Evolutionary conservation across 2,888 invertebrate genomes (phyloP).

Genomic region (Heteromyza rotundicornis): DNA sequence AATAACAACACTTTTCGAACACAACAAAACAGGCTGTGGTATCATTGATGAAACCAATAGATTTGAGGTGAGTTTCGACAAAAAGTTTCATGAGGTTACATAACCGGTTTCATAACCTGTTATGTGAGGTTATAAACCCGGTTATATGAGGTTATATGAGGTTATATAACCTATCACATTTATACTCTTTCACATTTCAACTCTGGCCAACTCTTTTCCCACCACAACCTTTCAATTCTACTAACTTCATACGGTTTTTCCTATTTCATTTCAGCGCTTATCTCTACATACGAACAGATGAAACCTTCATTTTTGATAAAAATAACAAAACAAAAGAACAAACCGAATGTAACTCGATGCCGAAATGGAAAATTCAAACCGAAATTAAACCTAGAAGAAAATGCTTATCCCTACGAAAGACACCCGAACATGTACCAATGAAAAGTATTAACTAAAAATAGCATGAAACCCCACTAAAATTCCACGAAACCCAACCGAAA

Average conservation of each 20-base stretch:
- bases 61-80: slow-evolving; percentile 53
- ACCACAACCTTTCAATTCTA: too few species aligned
- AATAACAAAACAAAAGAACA: slow-evolving; percentile 40
- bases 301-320: slow-evolving; percentile 17
- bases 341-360: slow-evolving; percentile 42
- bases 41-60: slow-evolving; percentile 60
- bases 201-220: too few species aligned
- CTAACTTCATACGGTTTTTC: too few species aligned
- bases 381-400: not conserved
- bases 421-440: not conserved
- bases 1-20: slow-evolving; percentile 38
- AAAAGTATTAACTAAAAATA: slow-evolving; percentile 1
- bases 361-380: not conserved
- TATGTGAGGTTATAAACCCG: too few species aligned
- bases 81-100: too few species aligned
- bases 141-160: too few species aligned
- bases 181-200: too few species aligned
- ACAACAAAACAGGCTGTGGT: slow-evolving; percentile 58
- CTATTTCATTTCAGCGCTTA: slow-evolving; percentile 33
- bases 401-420: not conserved
- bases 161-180: too few species aligned
- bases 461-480: slow-evolving; percentile 15
- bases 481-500: not conserved
- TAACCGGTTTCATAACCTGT: too few species aligned
- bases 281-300: slow-evolving; percentile 28